Evolutionary conservation across 2,888 invertebrate species (phyloP).

Genomic region (Caenorhabditis imperialis): DNA sequence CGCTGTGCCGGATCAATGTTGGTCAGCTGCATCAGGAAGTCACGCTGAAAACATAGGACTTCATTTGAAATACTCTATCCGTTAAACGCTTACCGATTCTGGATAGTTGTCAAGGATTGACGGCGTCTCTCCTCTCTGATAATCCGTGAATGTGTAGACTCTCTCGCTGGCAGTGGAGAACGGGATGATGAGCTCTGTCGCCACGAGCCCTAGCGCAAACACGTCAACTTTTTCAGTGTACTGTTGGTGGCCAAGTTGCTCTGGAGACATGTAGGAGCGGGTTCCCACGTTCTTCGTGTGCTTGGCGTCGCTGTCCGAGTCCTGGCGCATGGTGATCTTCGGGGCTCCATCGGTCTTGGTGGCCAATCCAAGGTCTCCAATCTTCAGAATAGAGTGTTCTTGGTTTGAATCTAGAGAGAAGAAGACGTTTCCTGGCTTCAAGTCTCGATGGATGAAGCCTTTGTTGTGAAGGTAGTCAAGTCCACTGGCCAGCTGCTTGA

Average conservation of each 20-base stretch:
- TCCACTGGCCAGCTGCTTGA: conserved; percentile 92
- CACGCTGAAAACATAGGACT: conserved; percentile 42
- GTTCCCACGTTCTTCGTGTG: conserved; percentile 85
- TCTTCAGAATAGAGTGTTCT: conserved; percentile 83
- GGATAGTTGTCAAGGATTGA: conserved; percentile 42
- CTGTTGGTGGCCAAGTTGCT: conserved; percentile 82
- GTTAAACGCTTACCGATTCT: conserved; percentile 26
- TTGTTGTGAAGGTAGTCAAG: conserved; percentile 94
- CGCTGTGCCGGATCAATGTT: conserved; percentile 50
- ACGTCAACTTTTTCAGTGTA: conserved; percentile 81
- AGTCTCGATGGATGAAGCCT: conserved; percentile 87
- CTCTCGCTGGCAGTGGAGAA: conserved; percentile 94
- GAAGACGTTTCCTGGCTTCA: conserved; percentile 89
- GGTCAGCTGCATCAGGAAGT: conserved; percentile 62
- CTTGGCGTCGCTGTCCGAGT: conserved; percentile 28
- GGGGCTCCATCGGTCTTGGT: conserved; percentile 80
- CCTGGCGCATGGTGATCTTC: conserved; percentile 6
- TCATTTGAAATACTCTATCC: neutral
- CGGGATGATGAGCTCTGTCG: conserved; percentile 91
- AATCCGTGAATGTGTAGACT: conserved; percentile 45
- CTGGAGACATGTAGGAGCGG: conserved; percentile 97
- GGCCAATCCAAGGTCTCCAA: conserved; percentile 98
- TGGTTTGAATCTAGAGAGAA: conserved; percentile 88
- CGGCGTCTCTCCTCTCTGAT: conserved; percentile 47
- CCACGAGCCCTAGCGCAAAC: conserved; percentile 84